These are phyloP conservation scores for Dreissena rostriformis DNA, from an alignment of 1,140 invertebrate species.

Conservation along the genomic window DNA sequence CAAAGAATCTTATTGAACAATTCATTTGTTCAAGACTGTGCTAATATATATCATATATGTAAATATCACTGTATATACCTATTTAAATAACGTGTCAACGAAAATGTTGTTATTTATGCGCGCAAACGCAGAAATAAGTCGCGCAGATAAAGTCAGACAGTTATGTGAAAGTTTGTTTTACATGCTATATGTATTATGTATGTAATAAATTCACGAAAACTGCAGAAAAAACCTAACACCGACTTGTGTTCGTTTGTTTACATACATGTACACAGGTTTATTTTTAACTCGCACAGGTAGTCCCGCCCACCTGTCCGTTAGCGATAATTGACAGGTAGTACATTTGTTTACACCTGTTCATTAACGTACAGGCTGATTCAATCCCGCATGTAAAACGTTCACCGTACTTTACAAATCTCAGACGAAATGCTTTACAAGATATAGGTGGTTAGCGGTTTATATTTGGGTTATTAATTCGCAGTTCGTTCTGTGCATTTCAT, in stretches of 20 bases:
- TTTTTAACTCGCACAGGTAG: not conserved
- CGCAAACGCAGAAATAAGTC: not conserved
- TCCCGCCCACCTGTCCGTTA: slow-evolving; percentile 42
- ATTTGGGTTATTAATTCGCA: slow-evolving; percentile 43
- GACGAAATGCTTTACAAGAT: no score
- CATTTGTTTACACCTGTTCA: slow-evolving; percentile 40
- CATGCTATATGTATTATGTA: slow-evolving; percentile 46
- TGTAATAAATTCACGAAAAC: slow-evolving; percentile 44
- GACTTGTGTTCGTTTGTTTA: slow-evolving; percentile 23
- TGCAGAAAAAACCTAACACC: slow-evolving; percentile 34
- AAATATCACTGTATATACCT: slow-evolving; percentile 54
- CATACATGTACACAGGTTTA: not conserved
- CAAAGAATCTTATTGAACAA: slow-evolving; percentile 1
- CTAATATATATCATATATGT: slow-evolving; percentile 41
- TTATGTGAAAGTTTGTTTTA: slow-evolving; percentile 42
- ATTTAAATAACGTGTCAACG: slow-evolving; percentile 53
- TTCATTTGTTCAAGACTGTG: slow-evolving; percentile 9
- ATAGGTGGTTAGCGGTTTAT: no score
- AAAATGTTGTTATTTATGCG: slow-evolving; percentile 54
- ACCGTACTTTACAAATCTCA: no score
- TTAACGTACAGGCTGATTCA: no score
- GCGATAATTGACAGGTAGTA: slow-evolving; percentile 36
- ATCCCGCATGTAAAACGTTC: no score
- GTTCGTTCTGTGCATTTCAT: slow-evolving; percentile 7
- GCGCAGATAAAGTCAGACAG: slow-evolving; percentile 25